Base-by-base conservation (phyloP, 2,888 invertebrate species). In the Seira ritae region DNA sequence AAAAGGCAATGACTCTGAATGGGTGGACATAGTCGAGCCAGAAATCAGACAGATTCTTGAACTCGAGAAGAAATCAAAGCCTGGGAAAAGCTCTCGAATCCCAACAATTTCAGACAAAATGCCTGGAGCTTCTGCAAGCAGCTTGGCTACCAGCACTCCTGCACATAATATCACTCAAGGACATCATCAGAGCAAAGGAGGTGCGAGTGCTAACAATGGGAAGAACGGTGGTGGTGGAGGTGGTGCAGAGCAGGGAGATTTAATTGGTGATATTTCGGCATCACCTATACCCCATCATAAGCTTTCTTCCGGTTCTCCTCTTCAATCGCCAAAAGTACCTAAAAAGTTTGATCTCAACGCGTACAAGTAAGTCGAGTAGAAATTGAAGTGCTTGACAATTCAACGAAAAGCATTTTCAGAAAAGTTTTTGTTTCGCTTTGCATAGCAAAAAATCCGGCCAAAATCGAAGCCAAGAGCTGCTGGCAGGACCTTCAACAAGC, bases 21-120 rank as follows among this genome's bases (percentile, higher is more conserved):
- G 96, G 96, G 95, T 95, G 0, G 95, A 95, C 89, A 93, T 95
- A 69, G 95, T 95, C 10, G 95, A 96, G 90, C 95, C 94, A 66
- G 96, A 96, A 90, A 92, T 96, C 22, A 92, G 95, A 19, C 87
- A 88, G 55, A 87, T 88, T 62, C 69, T 89, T n/a, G 89, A 89
- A 60, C 75, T 87, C 23, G 87, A 87, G 75, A 68, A 86, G 69
- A 77, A 72, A 20, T 62, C 75, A 19, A 84, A 85, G 31, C 66
- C 84, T 12, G 84, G 78, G n/a, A 82, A 79, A 20, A 72, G 6
- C 20, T 24, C 20, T 12, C 66, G 79, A 2, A 1, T n/a, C 15
- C 12, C 66, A 50, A 31, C 31, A 31, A 8, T 8, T 31, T 22
- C 19, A 3, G 84, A 76, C n/a, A 84, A 80, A 69, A 74, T 80